phyloP scores from a whole-genome alignment of 2,797 vertebrate species.

The Trichosurus vulpecula region DNA sequence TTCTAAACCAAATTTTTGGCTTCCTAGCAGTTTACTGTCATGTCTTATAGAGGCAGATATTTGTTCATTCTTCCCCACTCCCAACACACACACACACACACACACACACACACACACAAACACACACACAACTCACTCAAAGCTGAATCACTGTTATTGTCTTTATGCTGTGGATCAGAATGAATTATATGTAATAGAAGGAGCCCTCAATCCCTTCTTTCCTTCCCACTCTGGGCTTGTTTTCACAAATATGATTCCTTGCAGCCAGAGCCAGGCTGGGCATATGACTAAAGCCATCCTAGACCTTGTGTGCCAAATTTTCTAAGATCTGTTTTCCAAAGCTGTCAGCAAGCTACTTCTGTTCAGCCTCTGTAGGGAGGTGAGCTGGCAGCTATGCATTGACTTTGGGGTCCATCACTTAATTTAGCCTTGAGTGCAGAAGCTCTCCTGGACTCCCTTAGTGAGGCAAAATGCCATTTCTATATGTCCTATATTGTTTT shows the following conservation, averaged over 20 bases:
- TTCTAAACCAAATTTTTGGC: constrained; percentile 71
- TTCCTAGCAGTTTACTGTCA: constrained; percentile 59
- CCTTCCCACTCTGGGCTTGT: constrained; percentile 57
- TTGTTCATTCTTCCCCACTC: constrained; percentile 48
- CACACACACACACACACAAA: constrained; percentile 1
- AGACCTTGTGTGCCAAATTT: constrained; percentile 58
- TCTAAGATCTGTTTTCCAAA: constrained; percentile 64
- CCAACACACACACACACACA: background rate
- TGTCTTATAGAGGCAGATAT: constrained; percentile 67
- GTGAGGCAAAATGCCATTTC: constrained; percentile 80
- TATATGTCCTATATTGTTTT: constrained; percentile 76
- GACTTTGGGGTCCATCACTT: constrained; percentile 68
- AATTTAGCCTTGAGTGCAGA: constrained; percentile 71
- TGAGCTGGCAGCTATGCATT: constrained; percentile 64
- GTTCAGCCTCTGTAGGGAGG: constrained; percentile 64
- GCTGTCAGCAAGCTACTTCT: constrained; percentile 68
- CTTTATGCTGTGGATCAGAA: constrained; percentile 69
- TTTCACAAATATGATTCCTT: constrained; percentile 61
- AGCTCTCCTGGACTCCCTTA: constrained; percentile 73
- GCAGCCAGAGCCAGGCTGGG: constrained; percentile 49
- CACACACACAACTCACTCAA: constrained; percentile 62
- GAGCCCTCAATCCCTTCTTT: constrained; percentile 50
- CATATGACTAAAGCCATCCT: constrained; percentile 31
- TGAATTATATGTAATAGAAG: constrained; percentile 72
- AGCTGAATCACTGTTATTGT: constrained; percentile 76